Base-by-base conservation (phyloP, 1,140 invertebrate species). In the Spodoptera frugiperda region DNA sequence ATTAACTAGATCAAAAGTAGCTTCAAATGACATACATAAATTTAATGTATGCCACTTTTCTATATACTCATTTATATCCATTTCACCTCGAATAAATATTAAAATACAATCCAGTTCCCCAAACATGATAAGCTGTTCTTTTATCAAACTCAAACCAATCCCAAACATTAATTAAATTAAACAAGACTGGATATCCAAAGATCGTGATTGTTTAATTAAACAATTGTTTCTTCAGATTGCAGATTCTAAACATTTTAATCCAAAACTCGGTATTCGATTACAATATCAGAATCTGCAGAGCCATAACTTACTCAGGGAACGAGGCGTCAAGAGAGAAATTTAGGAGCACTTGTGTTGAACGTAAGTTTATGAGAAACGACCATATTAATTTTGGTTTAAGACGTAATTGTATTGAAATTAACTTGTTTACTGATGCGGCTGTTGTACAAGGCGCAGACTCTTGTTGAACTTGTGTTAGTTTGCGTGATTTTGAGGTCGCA, bases 351-450 rank as follows among this genome's bases (percentile, higher is more conserved):
- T 49, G 11, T 21, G 61, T 65, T 65, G 6, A 48, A 21, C 63
- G n/a, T n/a, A 67, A 67, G 39, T 63, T 67, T 48, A 25, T 67
- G 63, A 67, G 46, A 25, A 67, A 67, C 63, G 63, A 19, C 44
- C 63, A 25, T 67, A 67, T 67, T 67, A 67, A 67, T 67, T 67
- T 49, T 67, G 63, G 63, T 67, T 67, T 67, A 67, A 25, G 63
- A 21, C 44, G 63, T 67, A 21, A 67, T 67, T 67, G 48, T 48
- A 67, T 67, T 67, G 63, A 67, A 67, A 67, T 67, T 67, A 67
- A 67, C 63, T 48, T 67, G 63, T 67, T 67, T 67, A 30, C 17
- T 67, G 44, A 67, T 21, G 44, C 19, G 33, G n/a, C 53, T 39
- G 57, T 61, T 61, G 57, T 57, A 14, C 54, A 33, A n/a, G 59